Evolutionary conservation across 2,113 vertebrate genomes (phyloP).

Genomic region (Drymodes brunneopygia): DNA sequence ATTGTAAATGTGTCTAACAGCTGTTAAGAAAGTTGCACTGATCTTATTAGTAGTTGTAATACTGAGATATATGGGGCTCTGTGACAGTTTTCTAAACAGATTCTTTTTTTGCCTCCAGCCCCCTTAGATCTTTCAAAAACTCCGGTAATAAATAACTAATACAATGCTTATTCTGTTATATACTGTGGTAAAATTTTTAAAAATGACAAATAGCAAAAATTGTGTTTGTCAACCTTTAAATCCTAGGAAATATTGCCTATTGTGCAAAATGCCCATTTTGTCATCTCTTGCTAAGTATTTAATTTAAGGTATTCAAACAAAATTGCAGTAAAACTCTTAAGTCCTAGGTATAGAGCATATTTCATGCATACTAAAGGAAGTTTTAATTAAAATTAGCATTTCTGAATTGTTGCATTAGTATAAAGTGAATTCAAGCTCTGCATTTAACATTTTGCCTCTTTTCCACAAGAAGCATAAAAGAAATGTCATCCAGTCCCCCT

Average conservation of each 20-base stretch:
- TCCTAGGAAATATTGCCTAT: neutral
- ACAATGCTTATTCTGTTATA: neutral
- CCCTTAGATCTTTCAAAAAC: neutral
- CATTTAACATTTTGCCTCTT: neutral
- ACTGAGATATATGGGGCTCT: neutral
- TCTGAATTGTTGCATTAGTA: neutral
- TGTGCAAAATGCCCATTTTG: neutral
- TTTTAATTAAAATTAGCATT: slow-evolving; percentile 54
- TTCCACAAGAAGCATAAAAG: neutral
- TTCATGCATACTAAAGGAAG: slow-evolving; percentile 48
- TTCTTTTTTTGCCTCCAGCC: neutral
- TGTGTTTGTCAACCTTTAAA: slow-evolving; percentile 39
- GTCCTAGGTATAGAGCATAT: neutral
- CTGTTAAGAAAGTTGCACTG: slow-evolving; percentile 54
- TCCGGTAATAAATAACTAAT: neutral
- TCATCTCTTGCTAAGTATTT: slow-evolving; percentile 8
- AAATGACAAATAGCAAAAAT: neutral
- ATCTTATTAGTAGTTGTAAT: neutral
- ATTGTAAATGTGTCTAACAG: slow-evolving; percentile 31
- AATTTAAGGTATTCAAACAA: slow-evolving; percentile 45
- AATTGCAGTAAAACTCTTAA: slow-evolving; percentile 54
- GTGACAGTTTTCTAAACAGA: neutral
- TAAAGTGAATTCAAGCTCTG: neutral
- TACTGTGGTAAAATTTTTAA: neutral
- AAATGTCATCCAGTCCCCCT: neutral